Percentiles rank a stretch among this genome's conserved stretches.
Conservation (phyloP, 1,140 invertebrate species). For the Ceratosolen fusciceps region DNA sequence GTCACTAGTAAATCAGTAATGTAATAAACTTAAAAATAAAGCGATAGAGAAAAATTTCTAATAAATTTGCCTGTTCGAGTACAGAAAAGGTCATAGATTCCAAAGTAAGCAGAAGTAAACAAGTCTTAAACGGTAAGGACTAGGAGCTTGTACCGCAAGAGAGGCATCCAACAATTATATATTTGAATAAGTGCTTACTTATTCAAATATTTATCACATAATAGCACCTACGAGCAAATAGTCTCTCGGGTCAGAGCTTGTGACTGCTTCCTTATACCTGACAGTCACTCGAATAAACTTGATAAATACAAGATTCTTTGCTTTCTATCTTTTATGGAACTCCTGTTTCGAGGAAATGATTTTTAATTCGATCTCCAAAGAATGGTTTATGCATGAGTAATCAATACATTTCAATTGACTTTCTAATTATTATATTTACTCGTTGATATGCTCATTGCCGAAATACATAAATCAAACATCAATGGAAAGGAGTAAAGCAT, state of each 20-base stretch:
- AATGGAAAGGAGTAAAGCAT: neutral
- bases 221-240: slow-evolving; percentile 13
- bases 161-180: too few species aligned
- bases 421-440: neutral
- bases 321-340: neutral
- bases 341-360: neutral
- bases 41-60: neutral
- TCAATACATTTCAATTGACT: neutral
- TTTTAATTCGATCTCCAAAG: too few species aligned
- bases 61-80: neutral
- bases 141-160: too few species aligned
- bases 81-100: neutral
- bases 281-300: neutral
- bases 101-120: neutral
- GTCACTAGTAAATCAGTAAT: too few species aligned
- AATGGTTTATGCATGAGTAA: neutral
- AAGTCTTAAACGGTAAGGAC: neutral
- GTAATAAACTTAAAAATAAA: too few species aligned
- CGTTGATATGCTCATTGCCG: neutral
- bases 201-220: slow-evolving; percentile 41
- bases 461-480: neutral
- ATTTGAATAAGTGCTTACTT: slow-evolving; percentile 11
- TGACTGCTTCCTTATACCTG: neutral
- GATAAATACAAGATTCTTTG: neutral
- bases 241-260: neutral